Conservation (phyloP, 2,888 invertebrate genomes). For the Heteromurus nitidus region DNA sequence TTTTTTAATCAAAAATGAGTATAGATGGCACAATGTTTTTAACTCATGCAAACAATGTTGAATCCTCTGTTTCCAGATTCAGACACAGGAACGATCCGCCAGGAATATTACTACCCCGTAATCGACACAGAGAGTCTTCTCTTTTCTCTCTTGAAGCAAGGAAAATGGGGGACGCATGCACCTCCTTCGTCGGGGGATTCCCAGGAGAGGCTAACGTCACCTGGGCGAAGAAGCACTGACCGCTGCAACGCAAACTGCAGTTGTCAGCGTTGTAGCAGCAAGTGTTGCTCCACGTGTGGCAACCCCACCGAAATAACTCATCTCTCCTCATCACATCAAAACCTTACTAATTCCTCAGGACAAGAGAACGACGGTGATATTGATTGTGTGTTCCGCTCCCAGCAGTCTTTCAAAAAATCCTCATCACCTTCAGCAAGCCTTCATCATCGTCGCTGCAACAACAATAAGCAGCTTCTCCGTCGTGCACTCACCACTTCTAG, state of each 20-base stretch:
- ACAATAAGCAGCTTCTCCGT: constrained; percentile 8
- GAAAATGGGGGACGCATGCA: constrained; percentile 37
- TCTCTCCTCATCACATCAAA: background rate
- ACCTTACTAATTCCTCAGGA: constrained; percentile 19
- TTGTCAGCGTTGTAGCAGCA: constrained; percentile 22
- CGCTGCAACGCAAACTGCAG: constrained; percentile 1
- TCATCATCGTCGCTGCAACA: constrained; percentile 15
- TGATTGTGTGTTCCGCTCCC: constrained; percentile 60
- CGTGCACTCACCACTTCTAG: constrained; percentile 13
- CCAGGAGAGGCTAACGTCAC: constrained; percentile 18
- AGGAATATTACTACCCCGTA: constrained; percentile 53
- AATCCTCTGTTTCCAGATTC: too few relatives aligned
- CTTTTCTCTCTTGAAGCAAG: constrained; percentile 56
- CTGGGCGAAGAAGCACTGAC: background rate
- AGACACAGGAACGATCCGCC: constrained; percentile 61
- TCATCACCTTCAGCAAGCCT: constrained; percentile 13
- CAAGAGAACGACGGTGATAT: constrained; percentile 43
- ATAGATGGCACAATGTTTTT: too few relatives aligned
- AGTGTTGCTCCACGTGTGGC: constrained; percentile 47
- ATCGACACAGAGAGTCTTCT: constrained; percentile 55
- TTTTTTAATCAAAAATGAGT: too few relatives aligned
- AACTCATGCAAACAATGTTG: too few relatives aligned
- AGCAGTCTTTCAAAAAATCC: constrained; percentile 52
- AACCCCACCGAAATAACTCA: background rate
- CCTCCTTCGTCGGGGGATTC: constrained; percentile 4